Conservation (phyloP, 2,888 invertebrate genomes). For the Lasius platythorax region DNA sequence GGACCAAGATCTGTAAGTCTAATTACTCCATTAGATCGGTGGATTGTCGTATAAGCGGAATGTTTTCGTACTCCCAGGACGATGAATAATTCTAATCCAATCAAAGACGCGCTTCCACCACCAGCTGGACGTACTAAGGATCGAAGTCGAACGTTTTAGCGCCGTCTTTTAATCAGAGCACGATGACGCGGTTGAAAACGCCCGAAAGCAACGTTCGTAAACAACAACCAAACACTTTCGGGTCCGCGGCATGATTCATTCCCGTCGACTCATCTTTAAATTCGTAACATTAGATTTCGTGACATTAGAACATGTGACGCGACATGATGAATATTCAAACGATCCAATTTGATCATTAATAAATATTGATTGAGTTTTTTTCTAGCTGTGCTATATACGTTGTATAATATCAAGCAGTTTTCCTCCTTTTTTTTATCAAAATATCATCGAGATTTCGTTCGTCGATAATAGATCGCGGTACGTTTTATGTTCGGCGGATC, state of each 20-base stretch:
- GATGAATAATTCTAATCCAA: constrained; percentile 26
- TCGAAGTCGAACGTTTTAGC: constrained; percentile 41
- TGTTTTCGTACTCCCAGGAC: background rate
- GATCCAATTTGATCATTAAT: background rate
- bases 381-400: background rate
- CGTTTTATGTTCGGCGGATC: background rate
- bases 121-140: background rate
- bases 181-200: constrained; percentile 63
- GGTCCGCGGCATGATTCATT: constrained; percentile 56
- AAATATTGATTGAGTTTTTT: background rate
- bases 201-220: constrained; percentile 71
- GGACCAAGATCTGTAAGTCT: background rate
- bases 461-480: background rate
- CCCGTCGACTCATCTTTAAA: constrained; percentile 25
- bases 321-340: background rate
- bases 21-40: background rate
- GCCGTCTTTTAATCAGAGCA: constrained; percentile 63
- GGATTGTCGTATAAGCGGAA: background rate
- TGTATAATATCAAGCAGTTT: background rate
- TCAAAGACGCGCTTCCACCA: background rate
- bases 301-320: constrained; percentile 69
- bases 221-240: constrained; percentile 80
- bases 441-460: background rate
- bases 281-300: constrained; percentile 76
- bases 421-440: background rate